Percentiles rank a stretch among this genome's conserved stretches.
Conservation (phyloP, 2,113 vertebrate genomes). For the Chiloscyllium plagiosum region DNA sequence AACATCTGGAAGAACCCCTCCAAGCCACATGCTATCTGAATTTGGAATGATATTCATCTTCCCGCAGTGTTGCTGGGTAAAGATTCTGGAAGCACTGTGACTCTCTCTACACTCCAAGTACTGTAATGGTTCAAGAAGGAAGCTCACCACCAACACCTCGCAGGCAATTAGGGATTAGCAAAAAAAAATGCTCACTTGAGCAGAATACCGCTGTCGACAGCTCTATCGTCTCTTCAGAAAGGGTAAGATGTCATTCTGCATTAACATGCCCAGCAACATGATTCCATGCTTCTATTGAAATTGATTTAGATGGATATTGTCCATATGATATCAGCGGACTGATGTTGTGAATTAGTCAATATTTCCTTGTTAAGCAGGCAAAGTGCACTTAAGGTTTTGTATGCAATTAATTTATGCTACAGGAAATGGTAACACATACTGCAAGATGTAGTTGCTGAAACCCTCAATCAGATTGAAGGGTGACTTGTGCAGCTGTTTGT, state of each 20-base stretch:
- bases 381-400: not conserved
- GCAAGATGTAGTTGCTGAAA: not conserved
- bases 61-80: too few relatives aligned
- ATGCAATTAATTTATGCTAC: not conserved
- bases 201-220: not conserved
- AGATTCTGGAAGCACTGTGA: too few relatives aligned
- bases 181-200: not conserved
- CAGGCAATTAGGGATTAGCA: too few relatives aligned
- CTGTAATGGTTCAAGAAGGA: too few relatives aligned
- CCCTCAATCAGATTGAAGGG: not conserved
- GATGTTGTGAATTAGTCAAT: not conserved
- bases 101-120: too few relatives aligned
- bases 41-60: too few relatives aligned
- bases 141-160: too few relatives aligned
- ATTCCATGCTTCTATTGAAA: not conserved
- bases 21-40: too few relatives aligned
- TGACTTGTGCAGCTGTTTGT: not conserved
- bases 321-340: not conserved
- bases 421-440: not conserved
- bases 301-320: not conserved
- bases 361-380: not conserved
- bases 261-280: not conserved
- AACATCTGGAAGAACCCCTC: too few relatives aligned
- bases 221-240: not conserved
- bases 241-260: not conserved